A percentile compares a stretch with the other conserved stretches of the same genome.
Conservation (phyloP, 92 coral and sea anemone species). For the Parazoanthus atlanticus region DNA sequence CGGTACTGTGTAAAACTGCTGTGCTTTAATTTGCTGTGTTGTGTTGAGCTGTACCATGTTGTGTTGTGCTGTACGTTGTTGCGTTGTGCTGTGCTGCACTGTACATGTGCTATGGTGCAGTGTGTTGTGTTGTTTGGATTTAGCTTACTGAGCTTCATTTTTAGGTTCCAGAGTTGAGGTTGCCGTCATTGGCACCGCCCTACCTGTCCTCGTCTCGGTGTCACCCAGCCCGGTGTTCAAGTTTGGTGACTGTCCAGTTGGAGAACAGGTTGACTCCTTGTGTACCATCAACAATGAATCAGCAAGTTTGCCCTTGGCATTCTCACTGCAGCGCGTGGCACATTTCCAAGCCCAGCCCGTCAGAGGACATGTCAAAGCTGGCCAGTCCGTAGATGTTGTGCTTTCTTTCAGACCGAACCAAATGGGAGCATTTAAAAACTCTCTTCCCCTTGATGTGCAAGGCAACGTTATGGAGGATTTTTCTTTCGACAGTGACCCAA, state of each 20-base stretch:
- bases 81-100: too few relatives aligned
- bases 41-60: too few relatives aligned
- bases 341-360: constrained; percentile 88
- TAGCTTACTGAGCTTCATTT: background rate
- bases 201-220: constrained; percentile 84
- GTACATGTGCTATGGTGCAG: too few relatives aligned
- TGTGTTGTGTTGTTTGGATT: too few relatives aligned
- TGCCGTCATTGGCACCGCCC: constrained; percentile 88
- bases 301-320: constrained; percentile 75
- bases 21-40: too few relatives aligned
- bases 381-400: constrained; percentile 81
- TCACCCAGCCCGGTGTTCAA: constrained; percentile 88
- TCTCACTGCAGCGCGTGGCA: constrained; percentile 80
- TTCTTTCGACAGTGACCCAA: constrained; percentile 71
- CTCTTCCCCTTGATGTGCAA: constrained; percentile 70
- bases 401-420: constrained; percentile 91
- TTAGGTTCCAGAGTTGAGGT: constrained; percentile 88
- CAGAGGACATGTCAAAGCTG: constrained; percentile 72
- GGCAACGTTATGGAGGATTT: constrained; percentile 76
- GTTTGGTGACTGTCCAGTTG: constrained; percentile 90
- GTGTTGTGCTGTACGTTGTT: too few relatives aligned
- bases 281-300: constrained; percentile 94
- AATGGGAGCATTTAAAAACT: constrained; percentile 85
- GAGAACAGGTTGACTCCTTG: constrained; percentile 82
- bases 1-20: too few relatives aligned